Conservation (phyloP, 2,888 invertebrate genomes). For the Odontomyia ornata region DNA sequence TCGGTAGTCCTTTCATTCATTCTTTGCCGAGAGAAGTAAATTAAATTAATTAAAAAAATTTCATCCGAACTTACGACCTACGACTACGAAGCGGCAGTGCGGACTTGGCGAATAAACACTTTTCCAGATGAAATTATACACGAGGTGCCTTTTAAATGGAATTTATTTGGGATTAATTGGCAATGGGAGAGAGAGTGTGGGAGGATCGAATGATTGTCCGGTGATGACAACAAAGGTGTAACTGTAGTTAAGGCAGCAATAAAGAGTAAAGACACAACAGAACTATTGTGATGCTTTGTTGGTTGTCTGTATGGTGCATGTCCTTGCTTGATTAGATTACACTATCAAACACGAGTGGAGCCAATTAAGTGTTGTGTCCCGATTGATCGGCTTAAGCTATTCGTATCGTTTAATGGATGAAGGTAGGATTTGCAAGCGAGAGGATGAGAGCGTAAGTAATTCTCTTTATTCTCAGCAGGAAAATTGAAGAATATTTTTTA, state of each 20-base stretch:
- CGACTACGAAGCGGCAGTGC: not conserved
- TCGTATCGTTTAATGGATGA: not conserved
- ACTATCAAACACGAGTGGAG: slow-evolving; percentile 19
- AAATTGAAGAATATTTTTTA: too few relatives aligned
- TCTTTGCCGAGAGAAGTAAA: too few relatives aligned
- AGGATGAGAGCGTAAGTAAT: too few relatives aligned
- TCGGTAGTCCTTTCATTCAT: too few relatives aligned
- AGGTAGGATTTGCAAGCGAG: too few relatives aligned
- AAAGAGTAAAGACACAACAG: not conserved
- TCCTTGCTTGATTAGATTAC: slow-evolving; percentile 29
- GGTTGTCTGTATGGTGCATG: not conserved
- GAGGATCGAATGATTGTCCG: not conserved
- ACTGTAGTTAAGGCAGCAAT: too few relatives aligned
- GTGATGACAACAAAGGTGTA: not conserved
- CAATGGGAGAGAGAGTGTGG: not conserved
- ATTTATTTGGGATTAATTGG: slow-evolving; percentile 28
- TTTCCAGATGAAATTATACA: slow-evolving; percentile 25
- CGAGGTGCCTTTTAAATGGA: slow-evolving; percentile 18
- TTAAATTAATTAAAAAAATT: too few relatives aligned
- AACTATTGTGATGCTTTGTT: not conserved
- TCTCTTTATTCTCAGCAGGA: too few relatives aligned
- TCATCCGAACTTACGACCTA: not conserved
- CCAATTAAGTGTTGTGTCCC: slow-evolving; percentile 26
- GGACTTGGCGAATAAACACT: slow-evolving; percentile 22
- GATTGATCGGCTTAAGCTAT: slow-evolving; percentile 28